A percentile compares a stretch with the other conserved stretches of the same genome.
Evolutionary conservation across 2,797 vertebrate genomes (phyloP).

Genomic region (Myotis daubentonii): DNA sequence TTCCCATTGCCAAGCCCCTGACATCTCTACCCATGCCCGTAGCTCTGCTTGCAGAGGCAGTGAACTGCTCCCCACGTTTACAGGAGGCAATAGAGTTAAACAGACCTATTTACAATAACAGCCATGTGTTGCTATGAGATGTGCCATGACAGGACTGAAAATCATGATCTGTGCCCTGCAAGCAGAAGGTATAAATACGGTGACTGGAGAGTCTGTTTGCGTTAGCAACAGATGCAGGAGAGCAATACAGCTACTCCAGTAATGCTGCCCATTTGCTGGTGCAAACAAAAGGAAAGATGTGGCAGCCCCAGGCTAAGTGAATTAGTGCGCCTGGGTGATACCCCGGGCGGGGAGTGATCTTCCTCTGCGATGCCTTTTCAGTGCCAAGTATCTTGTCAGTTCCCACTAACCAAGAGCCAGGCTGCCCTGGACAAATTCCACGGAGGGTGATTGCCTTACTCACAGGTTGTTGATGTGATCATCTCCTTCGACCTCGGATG

Average conservation of each 20-base stretch:
- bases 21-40: not conserved
- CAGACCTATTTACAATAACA: conserved; percentile 57
- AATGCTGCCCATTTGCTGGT: not conserved
- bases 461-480: not conserved
- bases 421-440: not conserved
- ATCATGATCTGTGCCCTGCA: conserved; percentile 21
- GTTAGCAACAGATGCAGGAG: conserved; percentile 5
- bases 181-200: conserved; percentile 57
- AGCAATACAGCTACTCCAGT: conserved; percentile 24
- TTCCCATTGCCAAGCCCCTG: not conserved
- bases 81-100: not conserved
- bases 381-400: conserved; percentile 27
- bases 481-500: not conserved
- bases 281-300: conserved; percentile 35
- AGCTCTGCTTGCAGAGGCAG: not conserved
- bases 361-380: not conserved
- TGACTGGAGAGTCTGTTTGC: not conserved
- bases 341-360: conserved; percentile 21
- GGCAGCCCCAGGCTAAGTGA: conserved; percentile 46
- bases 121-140: conserved; percentile 48
- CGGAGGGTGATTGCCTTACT: not conserved
- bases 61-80: not conserved
- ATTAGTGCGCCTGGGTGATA: not conserved
- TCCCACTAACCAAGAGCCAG: not conserved
- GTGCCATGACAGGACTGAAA: not conserved